Base-by-base conservation (phyloP, 2,113 vertebrate species). In the Brienomyrus brachyistius region DNA sequence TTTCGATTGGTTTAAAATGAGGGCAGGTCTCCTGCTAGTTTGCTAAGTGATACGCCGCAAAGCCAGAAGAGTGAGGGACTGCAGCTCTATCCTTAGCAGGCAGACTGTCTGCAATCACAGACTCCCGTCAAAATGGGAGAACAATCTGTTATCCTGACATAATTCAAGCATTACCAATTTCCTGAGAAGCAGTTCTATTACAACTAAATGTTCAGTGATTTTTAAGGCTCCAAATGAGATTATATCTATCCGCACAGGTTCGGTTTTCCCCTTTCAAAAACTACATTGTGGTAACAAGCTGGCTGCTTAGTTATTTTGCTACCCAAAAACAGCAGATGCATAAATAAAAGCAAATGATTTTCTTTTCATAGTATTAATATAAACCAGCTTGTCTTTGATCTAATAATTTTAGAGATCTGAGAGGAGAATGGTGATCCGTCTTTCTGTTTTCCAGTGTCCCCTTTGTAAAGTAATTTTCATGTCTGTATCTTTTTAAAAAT, bases 21-120 rank as follows among this genome's bases (percentile, higher is more conserved):
- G 95, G 94, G 93, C 95, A 95, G 91, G 94, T 92, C 94, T 93
- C 90, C 92, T 90, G 92, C 93, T 93, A 91, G 92, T 94, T 92
- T 92, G 70, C 92, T 91, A 94, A 74, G 89, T 89, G 85, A 86
- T 17, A 94, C 91, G 90, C 91, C 91, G 90, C 91, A 89, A 92
- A 92, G 90, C 19, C 89, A 90, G 51, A 88, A 80, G 87, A 13
- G 13, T 27, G 47, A 88, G 62, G 47, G 23, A n/a, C 23, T 77
- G 62, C 43, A 15, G 43, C 23, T 45, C 43, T 43, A 48, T 43
- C 56, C 19, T 45, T 27, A 45, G 40, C 19, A 13, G 19, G 13
- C 11, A 45, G 40, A 80, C 13, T 3, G 3, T 35, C 31, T 13
- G 43, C 5, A 17, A 17, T 80, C 35, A 80, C 17, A 77, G n/a